Evolutionary conservation across 2,888 invertebrate genomes (phyloP).

Genomic region (Octodonta nipae): DNA sequence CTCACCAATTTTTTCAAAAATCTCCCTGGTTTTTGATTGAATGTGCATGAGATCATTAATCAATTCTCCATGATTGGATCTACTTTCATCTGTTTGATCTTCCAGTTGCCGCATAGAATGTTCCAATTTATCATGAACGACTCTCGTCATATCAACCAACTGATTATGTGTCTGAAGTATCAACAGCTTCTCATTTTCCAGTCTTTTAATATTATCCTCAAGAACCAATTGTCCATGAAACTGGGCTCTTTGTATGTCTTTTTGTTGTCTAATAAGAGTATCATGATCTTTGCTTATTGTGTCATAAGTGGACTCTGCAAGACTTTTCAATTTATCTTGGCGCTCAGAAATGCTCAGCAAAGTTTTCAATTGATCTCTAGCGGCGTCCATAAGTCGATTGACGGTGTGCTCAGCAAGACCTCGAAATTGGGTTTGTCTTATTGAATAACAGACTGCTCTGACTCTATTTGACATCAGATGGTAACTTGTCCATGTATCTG

Average conservation of each 20-base stretch:
- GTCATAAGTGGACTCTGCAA: conserved; percentile 26
- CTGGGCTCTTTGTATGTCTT: conserved; percentile 38
- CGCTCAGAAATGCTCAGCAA: conserved; percentile 26
- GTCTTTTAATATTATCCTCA: conserved; percentile 41
- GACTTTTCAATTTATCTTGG: conserved; percentile 26
- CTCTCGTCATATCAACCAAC: conserved; percentile 40
- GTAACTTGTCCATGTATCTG: conserved; percentile 56
- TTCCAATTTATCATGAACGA: conserved; percentile 43
- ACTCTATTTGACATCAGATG: conserved; percentile 54
- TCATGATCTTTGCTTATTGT: conserved; percentile 21
- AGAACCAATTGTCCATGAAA: conserved; percentile 38
- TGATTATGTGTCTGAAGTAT: conserved; percentile 45
- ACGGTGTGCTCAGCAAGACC: conserved; percentile 51
- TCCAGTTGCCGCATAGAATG: conserved; percentile 38
- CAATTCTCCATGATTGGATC: conserved; percentile 41
- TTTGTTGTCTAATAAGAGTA: conserved; percentile 35
- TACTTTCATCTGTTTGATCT: conserved; percentile 37
- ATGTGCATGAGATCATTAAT: conserved; percentile 41
- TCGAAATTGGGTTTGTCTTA: conserved; percentile 50
- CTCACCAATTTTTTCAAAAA: conserved; percentile 44
- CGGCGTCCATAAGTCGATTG: conserved; percentile 45
- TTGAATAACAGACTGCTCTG: conserved; percentile 51
- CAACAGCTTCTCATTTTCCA: conserved; percentile 45
- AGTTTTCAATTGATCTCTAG: conserved; percentile 27
- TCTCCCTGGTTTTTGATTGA: conserved; percentile 40